Conservation (phyloP, 2,113 vertebrate species). For the Pholis gunnellus region DNA sequence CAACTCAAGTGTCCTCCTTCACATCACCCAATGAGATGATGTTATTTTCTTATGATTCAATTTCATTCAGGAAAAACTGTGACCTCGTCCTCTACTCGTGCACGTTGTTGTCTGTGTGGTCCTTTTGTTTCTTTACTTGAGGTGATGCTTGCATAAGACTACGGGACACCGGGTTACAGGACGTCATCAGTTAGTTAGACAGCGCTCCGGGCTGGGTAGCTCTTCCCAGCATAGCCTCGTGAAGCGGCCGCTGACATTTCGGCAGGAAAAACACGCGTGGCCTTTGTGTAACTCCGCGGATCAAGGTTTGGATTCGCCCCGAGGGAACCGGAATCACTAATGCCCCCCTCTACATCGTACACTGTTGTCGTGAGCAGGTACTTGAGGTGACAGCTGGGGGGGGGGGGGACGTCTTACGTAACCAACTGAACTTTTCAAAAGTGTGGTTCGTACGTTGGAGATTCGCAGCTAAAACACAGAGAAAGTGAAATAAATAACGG, state of each 20-base stretch:
- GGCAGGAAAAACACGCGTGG: slow-evolving; percentile 32
- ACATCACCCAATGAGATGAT: not conserved
- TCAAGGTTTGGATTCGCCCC: slow-evolving; percentile 28
- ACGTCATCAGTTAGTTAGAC: not conserved
- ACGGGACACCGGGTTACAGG: slow-evolving; percentile 1
- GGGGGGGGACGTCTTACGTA: slow-evolving; percentile 7
- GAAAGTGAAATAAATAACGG: not conserved
- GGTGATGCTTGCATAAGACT: slow-evolving; percentile 1
- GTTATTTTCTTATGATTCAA: not conserved
- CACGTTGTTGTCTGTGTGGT: not conserved
- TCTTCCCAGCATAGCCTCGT: not conserved
- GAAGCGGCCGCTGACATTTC: slow-evolving; percentile 59
- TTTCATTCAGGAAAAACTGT: not conserved
- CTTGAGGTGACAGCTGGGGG: not conserved
- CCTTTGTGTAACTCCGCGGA: slow-evolving; percentile 40
- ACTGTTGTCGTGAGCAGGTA: not conserved
- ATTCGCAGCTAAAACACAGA: not conserved
- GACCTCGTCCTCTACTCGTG: not conserved
- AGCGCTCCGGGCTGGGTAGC: not conserved
- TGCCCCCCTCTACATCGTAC: not conserved
- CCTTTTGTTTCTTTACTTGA: not conserved
- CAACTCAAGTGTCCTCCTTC: not conserved
- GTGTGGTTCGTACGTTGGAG: not conserved
- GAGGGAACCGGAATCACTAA: slow-evolving; percentile 8
- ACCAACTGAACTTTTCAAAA: not conserved